Evolutionary conservation across 2,888 invertebrate genomes (phyloP).

Genomic region (Drosophila tripunctata): DNA sequence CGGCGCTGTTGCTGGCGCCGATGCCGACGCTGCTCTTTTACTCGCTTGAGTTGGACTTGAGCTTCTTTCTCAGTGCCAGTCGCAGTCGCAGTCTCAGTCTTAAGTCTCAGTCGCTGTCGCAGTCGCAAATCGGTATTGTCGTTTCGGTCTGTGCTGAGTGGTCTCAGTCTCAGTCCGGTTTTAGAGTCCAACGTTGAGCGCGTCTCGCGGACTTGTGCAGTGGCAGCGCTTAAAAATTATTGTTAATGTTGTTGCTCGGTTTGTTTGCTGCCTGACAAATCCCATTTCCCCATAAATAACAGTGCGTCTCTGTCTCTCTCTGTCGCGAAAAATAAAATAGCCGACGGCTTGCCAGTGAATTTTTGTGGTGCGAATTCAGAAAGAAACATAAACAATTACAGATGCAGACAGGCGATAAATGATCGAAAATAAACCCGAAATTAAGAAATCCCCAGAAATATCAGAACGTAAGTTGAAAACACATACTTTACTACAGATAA

Average conservation of each 20-base stretch:
- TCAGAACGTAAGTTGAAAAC: slow-evolving; percentile 43
- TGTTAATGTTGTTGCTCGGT: slow-evolving; percentile 19
- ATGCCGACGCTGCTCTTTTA: slow-evolving; percentile 48
- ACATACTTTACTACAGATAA: slow-evolving; percentile 30
- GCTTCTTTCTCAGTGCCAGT: slow-evolving; percentile 21
- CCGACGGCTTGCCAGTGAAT: slow-evolving; percentile 67
- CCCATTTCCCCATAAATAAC: slow-evolving; percentile 50
- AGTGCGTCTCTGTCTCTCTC: slow-evolving; percentile 36
- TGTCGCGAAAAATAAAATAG: slow-evolving; percentile 45
- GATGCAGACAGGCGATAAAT: slow-evolving; percentile 35
- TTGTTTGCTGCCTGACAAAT: slow-evolving; percentile 42
- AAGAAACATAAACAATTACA: slow-evolving; percentile 17
- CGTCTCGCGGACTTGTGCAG: slow-evolving; percentile 62
- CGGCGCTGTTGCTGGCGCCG: slow-evolving; percentile 69
- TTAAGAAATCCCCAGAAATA: neutral
- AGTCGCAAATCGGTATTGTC: slow-evolving; percentile 55
- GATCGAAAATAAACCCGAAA: slow-evolving; percentile 4
- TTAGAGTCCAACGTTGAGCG: slow-evolving; percentile 77
- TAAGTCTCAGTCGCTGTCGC: slow-evolving; percentile 41
- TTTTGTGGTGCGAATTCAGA: slow-evolving; percentile 34
- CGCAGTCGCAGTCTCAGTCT: slow-evolving; percentile 3
- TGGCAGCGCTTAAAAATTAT: slow-evolving; percentile 31
- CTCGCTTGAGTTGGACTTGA: slow-evolving; percentile 40
- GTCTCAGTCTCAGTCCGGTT: slow-evolving; percentile 82
- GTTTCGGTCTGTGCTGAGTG: slow-evolving; percentile 16